Evolutionary conservation across 2,888 invertebrate genomes (phyloP).

Genomic region (Chrysodeixis includens): DNA sequence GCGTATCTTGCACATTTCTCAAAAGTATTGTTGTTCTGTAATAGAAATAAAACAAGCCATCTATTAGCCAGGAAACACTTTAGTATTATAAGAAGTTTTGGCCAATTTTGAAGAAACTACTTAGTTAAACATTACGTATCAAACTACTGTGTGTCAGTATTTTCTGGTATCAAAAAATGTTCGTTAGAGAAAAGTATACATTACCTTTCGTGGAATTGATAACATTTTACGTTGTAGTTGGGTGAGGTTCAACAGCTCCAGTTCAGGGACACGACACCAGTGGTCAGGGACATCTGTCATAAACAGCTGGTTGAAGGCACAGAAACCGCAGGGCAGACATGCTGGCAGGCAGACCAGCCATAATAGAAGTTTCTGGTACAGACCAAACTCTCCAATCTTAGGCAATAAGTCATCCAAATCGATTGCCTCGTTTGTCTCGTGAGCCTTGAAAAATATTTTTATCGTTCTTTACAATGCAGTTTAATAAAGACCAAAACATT

Average conservation of each 20-base stretch:
- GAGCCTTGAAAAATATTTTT: conserved; percentile 24
- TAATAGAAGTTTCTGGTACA: conserved; percentile 95
- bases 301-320: conserved; percentile 97
- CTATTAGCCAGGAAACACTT: too few species aligned
- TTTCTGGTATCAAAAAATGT: not conserved
- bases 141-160: too few species aligned
- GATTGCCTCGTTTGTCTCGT: conserved; percentile 79
- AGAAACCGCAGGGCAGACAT: conserved; percentile 96
- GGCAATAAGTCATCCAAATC: conserved; percentile 96
- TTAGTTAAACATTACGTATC: too few species aligned
- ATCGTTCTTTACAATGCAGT: not conserved
- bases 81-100: too few species aligned
- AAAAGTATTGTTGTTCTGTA: conserved; percentile 86
- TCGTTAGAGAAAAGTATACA: not conserved
- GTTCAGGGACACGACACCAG: conserved; percentile 94
- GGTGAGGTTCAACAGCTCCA: conserved; percentile 88
- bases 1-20: conserved; percentile 93
- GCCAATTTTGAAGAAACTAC: too few species aligned
- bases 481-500: not conserved
- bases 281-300: conserved; percentile 96
- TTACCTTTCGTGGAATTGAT: conserved; percentile 91
- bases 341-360: conserved; percentile 97
- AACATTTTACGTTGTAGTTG: conserved; percentile 89
- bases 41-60: conserved; percentile 33
- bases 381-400: conserved; percentile 96